Evolutionary conservation across 2,113 vertebrate species (phyloP).

Genomic region (Cyanocitta stelleri): DNA sequence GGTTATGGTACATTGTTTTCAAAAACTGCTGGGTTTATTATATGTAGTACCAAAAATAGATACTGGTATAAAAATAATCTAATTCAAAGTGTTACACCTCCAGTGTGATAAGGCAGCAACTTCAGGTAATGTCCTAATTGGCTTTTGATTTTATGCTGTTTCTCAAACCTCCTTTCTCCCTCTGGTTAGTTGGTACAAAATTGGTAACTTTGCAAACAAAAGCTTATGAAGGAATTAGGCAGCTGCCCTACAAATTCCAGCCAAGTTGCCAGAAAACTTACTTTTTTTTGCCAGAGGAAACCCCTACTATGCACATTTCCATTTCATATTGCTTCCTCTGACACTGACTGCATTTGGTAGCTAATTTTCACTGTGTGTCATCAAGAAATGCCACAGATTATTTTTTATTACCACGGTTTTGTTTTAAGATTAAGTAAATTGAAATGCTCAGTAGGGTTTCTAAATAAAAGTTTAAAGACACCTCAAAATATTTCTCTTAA

Average conservation of each 20-base stretch:
- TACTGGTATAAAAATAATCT: neutral
- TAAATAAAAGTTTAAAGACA: neutral
- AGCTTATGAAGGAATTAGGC: neutral
- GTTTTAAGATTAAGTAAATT: neutral
- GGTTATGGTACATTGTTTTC: neutral
- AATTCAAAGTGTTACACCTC: neutral
- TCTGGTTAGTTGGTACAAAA: neutral
- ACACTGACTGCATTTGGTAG: neutral
- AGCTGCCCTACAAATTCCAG: neutral
- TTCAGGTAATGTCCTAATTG: neutral
- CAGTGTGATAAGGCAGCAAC: neutral
- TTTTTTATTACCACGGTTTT: neutral
- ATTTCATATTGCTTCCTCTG: neutral
- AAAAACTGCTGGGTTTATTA: neutral
- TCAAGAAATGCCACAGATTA: neutral
- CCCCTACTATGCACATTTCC: neutral
- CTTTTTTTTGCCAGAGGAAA: neutral
- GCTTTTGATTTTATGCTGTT: neutral
- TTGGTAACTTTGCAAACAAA: neutral
- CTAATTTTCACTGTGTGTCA: neutral
- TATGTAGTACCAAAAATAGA: neutral
- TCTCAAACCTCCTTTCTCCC: neutral
- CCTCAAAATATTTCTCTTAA: neutral
- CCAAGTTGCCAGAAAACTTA: neutral
- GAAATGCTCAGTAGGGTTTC: neutral